Evolutionary conservation across 2,113 vertebrate species (phyloP), one percentile per base, ranked within the genome.

Genomic region (Grantiella picta): DNA sequence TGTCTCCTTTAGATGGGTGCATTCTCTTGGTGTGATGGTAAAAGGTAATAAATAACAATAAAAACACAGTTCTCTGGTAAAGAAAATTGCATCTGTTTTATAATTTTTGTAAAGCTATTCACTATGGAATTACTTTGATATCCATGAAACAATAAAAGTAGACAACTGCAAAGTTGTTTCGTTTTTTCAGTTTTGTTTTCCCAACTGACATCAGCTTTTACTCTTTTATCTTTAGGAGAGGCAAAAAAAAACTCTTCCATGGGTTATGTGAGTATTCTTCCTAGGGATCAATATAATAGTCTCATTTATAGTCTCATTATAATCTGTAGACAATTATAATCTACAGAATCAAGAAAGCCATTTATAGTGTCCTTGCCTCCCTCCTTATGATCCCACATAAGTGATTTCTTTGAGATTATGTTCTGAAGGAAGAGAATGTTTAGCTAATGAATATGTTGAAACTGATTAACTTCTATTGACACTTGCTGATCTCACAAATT

Each of bases 381-480:
- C 18, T 86, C 59, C 78, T 5, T 84, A 66, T 61, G 12, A 45
- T 90, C 52, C 10, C 53, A 61, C 16, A 1, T 78, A 87, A 95
- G 22, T 42, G 21, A 17, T 84, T 95, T 95, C 63, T 83, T 40
- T 92, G 56, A 86, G 61, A 86, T 90, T 11, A 42, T 77, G 3
- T 40, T 54, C 52, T 86, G 76, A 91, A 95, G 25, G 22, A n/a
- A 86, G 18, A 50, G 25, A 86, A 38, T 35, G 28, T 68, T 90
- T 66, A 47, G 23, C 18, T 19, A 69, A 44, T 82, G 59, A 81
- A 84, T 94, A 84, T 88, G 49, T 89, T 65, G 92, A 77, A 94
- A 76, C 19, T 52, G 63, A 78, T 95, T 96, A 81, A 66, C 69
- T 95, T 82, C 84, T 92, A 64, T 91, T 82, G 85, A 94, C 42